Evolutionary conservation across 64 coral and sea anemone genomes (phyloP).

Genomic region (Catalaphyllia jardinei): DNA sequence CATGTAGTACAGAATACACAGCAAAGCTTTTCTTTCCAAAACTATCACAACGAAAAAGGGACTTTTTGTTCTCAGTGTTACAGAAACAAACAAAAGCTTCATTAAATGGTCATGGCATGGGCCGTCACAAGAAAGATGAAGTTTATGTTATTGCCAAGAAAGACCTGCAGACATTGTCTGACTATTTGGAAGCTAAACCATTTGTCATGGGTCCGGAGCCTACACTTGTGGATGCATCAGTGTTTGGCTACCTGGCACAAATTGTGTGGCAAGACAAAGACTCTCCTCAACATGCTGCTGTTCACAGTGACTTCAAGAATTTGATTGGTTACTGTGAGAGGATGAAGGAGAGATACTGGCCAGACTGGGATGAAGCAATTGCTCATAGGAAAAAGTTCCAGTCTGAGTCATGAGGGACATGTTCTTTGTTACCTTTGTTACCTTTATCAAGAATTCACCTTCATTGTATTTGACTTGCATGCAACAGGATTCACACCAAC

Average conservation of each 20-base stretch:
- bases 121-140: conserved; percentile 65
- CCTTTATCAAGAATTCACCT: no score
- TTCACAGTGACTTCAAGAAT: conserved; percentile 68
- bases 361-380: conserved; percentile 65
- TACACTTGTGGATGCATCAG: conserved; percentile 64
- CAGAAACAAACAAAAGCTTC: conserved; percentile 17
- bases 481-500: no score
- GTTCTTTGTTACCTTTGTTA: not conserved
- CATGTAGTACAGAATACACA: conserved; percentile 2
- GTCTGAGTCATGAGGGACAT: not conserved
- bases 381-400: conserved; percentile 27
- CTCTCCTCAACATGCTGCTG: conserved; percentile 43
- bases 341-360: conserved; percentile 67
- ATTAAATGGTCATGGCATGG: conserved; percentile 72
- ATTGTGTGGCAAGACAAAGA: conserved; percentile 73
- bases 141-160: conserved; percentile 53
- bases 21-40: conserved; percentile 33
- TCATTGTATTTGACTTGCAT: no score
- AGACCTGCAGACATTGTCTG: conserved; percentile 65
- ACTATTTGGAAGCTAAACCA: conserved; percentile 36
- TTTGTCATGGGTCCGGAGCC: conserved; percentile 76
- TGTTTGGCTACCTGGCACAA: conserved; percentile 71
- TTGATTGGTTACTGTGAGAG: conserved; percentile 63
- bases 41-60: conserved; percentile 16
- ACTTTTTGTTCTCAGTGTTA: not conserved